Conservation (phyloP, 2,888 invertebrate genomes). For the Epistrophe grossulariae region DNA sequence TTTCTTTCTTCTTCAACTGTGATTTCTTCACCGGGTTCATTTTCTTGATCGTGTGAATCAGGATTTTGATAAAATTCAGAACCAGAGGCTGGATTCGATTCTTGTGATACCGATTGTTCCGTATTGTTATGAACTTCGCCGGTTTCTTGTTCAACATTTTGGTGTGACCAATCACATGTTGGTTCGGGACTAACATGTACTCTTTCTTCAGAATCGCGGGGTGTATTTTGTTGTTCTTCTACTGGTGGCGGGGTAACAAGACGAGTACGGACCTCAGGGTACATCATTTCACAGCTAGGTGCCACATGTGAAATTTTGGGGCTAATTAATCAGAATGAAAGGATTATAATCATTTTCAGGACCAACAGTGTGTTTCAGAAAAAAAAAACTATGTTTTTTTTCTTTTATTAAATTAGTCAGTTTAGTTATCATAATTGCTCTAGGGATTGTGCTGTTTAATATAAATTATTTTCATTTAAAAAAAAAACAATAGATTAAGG, state of each 20-base stretch:
- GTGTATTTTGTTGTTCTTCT: slow-evolving; percentile 16
- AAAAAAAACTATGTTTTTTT: no score
- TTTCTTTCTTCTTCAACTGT: slow-evolving; percentile 56
- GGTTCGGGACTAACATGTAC: slow-evolving; percentile 30
- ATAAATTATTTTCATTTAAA: no score
- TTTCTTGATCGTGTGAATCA: slow-evolving; percentile 44
- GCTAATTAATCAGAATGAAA: neutral
- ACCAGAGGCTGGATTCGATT: slow-evolving; percentile 33
- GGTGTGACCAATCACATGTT: slow-evolving; percentile 50
- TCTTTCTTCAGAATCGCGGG: slow-evolving; percentile 32
- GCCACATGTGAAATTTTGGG: slow-evolving; percentile 49
- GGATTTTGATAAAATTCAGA: slow-evolving; percentile 58
- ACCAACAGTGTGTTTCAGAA: no score
- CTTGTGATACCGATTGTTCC: slow-evolving; percentile 34
- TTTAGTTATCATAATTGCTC: no score
- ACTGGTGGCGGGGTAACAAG: slow-evolving; percentile 43
- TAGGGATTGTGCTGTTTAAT: no score
- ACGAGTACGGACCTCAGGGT: slow-evolving; percentile 56
- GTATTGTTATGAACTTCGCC: slow-evolving; percentile 14
- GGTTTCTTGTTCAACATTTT: slow-evolving; percentile 24
- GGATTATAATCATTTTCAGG: neutral
- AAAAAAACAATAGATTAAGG: no score
- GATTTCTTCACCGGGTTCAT: slow-evolving; percentile 42
- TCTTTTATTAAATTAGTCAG: no score
- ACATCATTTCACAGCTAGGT: slow-evolving; percentile 58